Conservation (phyloP, 2,888 invertebrate genomes). For the Laspeyria flexula region DNA sequence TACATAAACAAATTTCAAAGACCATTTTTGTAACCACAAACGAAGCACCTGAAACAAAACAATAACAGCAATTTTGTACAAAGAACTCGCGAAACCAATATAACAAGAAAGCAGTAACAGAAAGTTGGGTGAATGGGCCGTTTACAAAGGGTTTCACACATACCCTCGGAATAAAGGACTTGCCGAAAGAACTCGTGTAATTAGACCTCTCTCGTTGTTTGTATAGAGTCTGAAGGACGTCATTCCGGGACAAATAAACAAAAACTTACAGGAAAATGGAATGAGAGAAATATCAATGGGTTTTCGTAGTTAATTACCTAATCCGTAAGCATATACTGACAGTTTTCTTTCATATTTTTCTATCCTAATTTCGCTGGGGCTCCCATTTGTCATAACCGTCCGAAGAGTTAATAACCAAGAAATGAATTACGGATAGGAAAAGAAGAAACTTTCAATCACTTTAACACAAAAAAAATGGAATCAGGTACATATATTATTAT, state of each 20-base stretch:
- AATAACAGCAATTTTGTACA: background rate
- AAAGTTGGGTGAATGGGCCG: slow-evolving; percentile 10
- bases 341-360: too few species aligned
- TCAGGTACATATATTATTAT: too few species aligned
- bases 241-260: slow-evolving; percentile 10
- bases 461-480: too few species aligned
- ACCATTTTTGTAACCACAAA: background rate
- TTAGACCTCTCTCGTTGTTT: slow-evolving; percentile 16
- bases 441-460: too few species aligned
- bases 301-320: background rate
- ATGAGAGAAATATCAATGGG: background rate
- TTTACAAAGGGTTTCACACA: slow-evolving; percentile 13
- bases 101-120: background rate
- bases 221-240: slow-evolving; percentile 2
- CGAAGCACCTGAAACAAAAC: background rate
- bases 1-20: background rate
- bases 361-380: too few species aligned
- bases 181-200: slow-evolving; percentile 26
- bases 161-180: slow-evolving; percentile 7
- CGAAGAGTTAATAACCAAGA: too few species aligned
- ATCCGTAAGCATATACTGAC: too few species aligned
- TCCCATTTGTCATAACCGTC: too few species aligned
- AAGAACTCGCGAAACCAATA: slow-evolving; percentile 8
- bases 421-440: too few species aligned
- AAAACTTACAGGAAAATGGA: slow-evolving; percentile 5